Conservation (phyloP, 2,888 invertebrate genomes). For the Rutpela maculata region DNA sequence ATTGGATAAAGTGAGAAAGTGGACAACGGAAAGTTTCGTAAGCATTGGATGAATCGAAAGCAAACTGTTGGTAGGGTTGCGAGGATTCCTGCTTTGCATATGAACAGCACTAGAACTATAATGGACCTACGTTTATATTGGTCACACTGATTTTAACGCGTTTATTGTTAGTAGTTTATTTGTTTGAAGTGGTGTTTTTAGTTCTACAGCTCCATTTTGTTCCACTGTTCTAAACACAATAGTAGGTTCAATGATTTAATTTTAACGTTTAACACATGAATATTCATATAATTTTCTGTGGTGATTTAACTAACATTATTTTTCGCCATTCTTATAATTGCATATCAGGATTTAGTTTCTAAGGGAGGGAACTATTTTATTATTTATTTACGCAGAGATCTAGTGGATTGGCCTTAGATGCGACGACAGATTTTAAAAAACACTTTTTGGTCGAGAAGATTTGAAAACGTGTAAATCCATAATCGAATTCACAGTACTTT, state of each 20-base stretch:
- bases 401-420: too few relatives aligned
- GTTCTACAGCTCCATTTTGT: not conserved
- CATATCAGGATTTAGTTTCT: not conserved
- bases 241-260: constrained; percentile 1
- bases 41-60: constrained; percentile 7
- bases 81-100: constrained; percentile 16
- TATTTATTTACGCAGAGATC: too few relatives aligned
- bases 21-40: constrained; percentile 5
- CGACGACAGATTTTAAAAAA: too few relatives aligned
- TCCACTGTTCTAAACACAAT: not conserved
- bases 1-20: constrained; percentile 17
- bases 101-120: constrained; percentile 5
- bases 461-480: too few relatives aligned
- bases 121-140: constrained; percentile 8
- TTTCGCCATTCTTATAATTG: not conserved
- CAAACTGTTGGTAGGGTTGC: constrained; percentile 7
- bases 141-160: constrained; percentile 14
- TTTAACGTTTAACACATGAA: not conserved
- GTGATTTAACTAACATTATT: not conserved
- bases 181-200: constrained; percentile 9
- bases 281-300: not conserved
- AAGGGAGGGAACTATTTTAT: too few relatives aligned
- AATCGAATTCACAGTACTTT: too few relatives aligned
- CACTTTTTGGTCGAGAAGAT: too few relatives aligned
- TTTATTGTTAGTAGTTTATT: constrained; percentile 21